A percentile compares a stretch with the other conserved stretches of the same genome.
Conservation (phyloP, 2,888 invertebrate species). For the Sinotaia quadrata region DNA sequence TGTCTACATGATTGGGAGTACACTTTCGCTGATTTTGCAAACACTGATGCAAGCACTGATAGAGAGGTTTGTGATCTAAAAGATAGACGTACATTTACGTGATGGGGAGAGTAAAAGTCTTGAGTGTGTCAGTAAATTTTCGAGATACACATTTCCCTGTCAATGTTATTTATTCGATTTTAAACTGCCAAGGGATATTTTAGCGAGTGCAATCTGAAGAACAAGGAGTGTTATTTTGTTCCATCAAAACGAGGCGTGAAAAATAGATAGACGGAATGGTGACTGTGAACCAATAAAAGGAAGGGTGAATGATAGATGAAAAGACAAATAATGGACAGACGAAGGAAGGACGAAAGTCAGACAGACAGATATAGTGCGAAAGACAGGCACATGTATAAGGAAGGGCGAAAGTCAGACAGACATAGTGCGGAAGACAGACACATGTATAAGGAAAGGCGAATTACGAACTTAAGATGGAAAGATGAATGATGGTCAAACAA, state of each 20-base stretch:
- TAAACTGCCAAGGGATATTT: no score
- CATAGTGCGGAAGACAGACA: neutral
- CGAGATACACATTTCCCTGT: no score
- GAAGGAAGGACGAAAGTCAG: slow-evolving; percentile 1
- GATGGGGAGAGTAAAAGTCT: no score
- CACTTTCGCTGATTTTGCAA: no score
- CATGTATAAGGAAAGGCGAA: neutral
- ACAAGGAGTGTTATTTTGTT: no score
- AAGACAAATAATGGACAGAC: slow-evolving; percentile 6
- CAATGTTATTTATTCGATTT: no score
- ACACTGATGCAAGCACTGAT: no score
- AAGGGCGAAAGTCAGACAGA: neutral
- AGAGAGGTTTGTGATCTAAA: no score
- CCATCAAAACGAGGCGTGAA: neutral
- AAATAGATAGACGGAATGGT: neutral
- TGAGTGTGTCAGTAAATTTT: no score
- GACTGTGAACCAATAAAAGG: neutral
- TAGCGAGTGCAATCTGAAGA: no score
- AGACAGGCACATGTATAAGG: neutral
- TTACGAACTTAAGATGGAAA: neutral
- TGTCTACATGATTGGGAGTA: no score
- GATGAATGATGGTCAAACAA: neutral
- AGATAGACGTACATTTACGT: no score
- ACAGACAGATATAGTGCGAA: slow-evolving; percentile 12
- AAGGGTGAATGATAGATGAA: neutral